Conservation (phyloP, 2,113 vertebrate genomes). For the Prionailurus viverrinus region DNA sequence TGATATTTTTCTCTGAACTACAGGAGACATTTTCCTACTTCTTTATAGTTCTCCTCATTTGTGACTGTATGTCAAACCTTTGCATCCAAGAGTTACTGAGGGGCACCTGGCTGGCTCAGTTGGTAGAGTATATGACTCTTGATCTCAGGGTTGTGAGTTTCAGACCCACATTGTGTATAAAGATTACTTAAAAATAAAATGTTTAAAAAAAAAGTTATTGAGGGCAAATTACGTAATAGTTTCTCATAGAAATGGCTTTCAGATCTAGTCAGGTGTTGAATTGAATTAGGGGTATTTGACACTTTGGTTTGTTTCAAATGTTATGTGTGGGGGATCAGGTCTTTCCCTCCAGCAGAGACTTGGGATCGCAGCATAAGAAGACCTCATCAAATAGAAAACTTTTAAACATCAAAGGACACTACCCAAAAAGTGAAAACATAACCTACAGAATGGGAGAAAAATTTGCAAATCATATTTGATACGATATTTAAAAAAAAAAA, state of each 20-base stretch:
- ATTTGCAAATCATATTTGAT: background rate
- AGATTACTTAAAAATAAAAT: no score
- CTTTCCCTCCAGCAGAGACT: background rate
- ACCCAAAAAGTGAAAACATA: background rate
- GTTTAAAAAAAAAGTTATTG: no score
- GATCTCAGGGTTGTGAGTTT: no score
- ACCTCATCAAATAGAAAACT: background rate
- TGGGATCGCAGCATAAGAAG: background rate
- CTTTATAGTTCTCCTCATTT: background rate
- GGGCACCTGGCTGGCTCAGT: no score
- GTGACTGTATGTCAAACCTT: background rate
- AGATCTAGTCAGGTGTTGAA: background rate
- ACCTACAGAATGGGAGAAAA: background rate
- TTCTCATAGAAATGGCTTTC: background rate
- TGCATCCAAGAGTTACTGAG: background rate
- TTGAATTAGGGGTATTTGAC: background rate
- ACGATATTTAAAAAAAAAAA: rapidly evolving
- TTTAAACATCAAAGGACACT: background rate
- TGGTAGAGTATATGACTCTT: no score
- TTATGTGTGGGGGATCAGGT: background rate
- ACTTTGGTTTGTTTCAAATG: background rate
- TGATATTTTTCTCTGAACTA: background rate
- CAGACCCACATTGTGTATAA: no score
- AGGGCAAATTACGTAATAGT: background rate
- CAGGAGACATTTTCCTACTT: background rate